Evolutionary conservation across 2,888 invertebrate genomes (phyloP), one percentile per base, ranked within the genome.

Genomic region (Fragum fragum): DNA sequence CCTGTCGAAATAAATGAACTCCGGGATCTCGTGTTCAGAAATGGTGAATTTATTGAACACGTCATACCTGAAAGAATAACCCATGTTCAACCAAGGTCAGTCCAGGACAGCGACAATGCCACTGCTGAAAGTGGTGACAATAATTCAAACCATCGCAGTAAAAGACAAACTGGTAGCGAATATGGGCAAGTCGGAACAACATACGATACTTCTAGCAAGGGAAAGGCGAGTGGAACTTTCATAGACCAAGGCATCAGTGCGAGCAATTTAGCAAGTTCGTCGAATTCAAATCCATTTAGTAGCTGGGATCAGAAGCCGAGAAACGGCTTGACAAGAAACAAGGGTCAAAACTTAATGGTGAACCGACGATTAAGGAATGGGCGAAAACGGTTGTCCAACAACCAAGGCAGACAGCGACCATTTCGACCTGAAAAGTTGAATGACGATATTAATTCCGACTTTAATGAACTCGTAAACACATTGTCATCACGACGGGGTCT

Each of bases 81-180:
- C n/a, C 29, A 61, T 18, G 61, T 61, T 16, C 32, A 32, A 16
- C 61, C 61, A 6, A 28, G 61, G 14, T 61, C 61, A 6, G 61
- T 61, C 28, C 3, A 61, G 18, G 29, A 29, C 18, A 29, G 18
- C 14, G 29, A 2, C 28, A 18, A 9, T 28, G 23, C 6, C 3
- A 26, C 29, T 26, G 32, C 5, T 32, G 14, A 29, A 32, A 32
- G 14, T 32, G 61, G 32, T 28, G 18, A 29, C 36, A 32, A 32
- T 18, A n/a, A n/a, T 9, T 32, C 21, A 32, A 29, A 32, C 18
- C 29, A 61, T 5, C 61, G 61, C 32, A 61, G 26, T n/a, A 29
- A n/a, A 61, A 18, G 32, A 18, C 61, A 42, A 14, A 42, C 39
- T 1, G 42, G 66, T n/a, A 66, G 42, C 26, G 66, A 66, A 23